Base-by-base conservation (phyloP, 2,797 vertebrate species). In the Limosa lapponica region DNA sequence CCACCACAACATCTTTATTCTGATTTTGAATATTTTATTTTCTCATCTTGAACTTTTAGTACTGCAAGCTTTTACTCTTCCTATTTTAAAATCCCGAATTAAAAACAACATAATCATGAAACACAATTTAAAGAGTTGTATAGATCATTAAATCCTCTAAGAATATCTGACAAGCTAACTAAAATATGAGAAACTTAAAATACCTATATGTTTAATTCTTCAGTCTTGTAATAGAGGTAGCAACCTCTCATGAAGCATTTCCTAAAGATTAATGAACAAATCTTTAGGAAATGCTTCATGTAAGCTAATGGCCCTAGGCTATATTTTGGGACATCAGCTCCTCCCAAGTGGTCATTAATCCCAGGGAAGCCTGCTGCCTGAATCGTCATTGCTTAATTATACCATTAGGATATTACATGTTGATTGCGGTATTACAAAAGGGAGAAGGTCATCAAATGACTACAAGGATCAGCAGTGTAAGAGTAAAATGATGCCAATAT, bases 361-460 rank as follows among this genome's bases (percentile, higher is more conserved):
- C 97, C 89, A 78, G 95, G 93, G 95, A 97, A 97, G 62, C 20
- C 90, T 97, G 89, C 89, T 96, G 96, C 82, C 79, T 95, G 94
- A 97, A 95, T 96, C 13, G 8, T 96, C 95, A 82, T 88, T 91
- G 93, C 90, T 98, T 97, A 98, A 98, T 98, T 96, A 97, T 85
- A 86, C 94, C 94, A 93, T 96, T 97, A 97, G 92, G 91, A 93
- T 97, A 79, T 87, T 97, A 82, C 70, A 84, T 88, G 92, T 95
- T 97, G 96, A 97, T 97, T 97, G 94, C 81, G 92, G 92, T 52
- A 28, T 94, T 97, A 92, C 64, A 93, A 70, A 91, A 95, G 80
- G 90, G 55, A 87, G 87, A 86, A 64, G 78, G 93, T 94, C 71
- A 87, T 87, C 89, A 95, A 95, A 96, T 92, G 80, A 46, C 75